Evolutionary conservation across 23 tunicate genomes (phyloP).

Genomic region (Oikopleura albicans): DNA sequence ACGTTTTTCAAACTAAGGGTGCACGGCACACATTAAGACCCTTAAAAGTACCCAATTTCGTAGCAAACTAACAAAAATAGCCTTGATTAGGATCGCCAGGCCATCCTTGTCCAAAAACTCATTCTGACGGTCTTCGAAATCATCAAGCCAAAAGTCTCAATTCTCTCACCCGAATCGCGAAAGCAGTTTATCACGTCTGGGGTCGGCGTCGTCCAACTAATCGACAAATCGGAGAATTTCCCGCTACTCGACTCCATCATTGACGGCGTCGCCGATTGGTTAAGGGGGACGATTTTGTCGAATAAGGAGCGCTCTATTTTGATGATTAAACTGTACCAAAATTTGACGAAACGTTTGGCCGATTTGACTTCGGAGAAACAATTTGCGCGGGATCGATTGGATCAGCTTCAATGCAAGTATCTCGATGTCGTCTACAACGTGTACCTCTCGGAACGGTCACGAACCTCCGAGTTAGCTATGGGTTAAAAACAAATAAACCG

Average conservation of each 20-base stretch:
- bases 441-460: neutral
- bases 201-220: neutral
- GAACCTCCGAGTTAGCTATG: no score
- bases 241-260: neutral
- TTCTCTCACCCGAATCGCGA: neutral
- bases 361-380: neutral
- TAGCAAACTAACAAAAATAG: no score
- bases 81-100: neutral
- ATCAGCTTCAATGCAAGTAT: neutral
- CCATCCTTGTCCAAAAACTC: neutral
- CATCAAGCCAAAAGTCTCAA: neutral
- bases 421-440: neutral
- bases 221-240: neutral
- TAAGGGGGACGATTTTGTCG: neutral
- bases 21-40: no score
- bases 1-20: no score
- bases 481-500: no score
- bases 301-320: neutral
- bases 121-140: slow-evolving; percentile 7
- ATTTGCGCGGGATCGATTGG: neutral
- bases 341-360: neutral
- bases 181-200: neutral
- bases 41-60: no score
- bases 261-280: neutral
- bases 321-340: neutral